Evolutionary conservation across 2,888 invertebrate species (phyloP), one percentile per base, ranked within the genome.

Genomic region (Conus canariensis): DNA sequence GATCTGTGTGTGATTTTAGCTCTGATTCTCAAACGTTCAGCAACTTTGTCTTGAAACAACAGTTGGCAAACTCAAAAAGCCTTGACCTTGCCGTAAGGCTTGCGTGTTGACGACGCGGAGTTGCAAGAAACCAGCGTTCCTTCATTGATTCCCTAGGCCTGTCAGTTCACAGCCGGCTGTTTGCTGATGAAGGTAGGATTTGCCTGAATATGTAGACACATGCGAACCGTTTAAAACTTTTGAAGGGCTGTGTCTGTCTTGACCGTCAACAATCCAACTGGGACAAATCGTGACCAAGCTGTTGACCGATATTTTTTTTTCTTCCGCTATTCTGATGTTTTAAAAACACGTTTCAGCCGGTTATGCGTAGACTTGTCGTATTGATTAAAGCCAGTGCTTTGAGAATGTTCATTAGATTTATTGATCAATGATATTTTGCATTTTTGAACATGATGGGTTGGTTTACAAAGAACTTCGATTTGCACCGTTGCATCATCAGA

Each of bases 41-140:
- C 10, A 64, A 64, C 12, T 64, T 64, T 64, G 64, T 64, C 64
- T 45, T 45, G 45, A 64, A 64, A 64, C 64, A 74, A 74, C 74
- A 80, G 77, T 80, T 80, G 77, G 77, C 30, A 64, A 14, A 30
- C 3, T 10, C 14, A 30, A 10, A 22, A 30, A 45, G 45, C 77
- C 77, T 80, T 80, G 77, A 80, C 77, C 77, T 80, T 64, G 64
- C 64, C 64, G 64, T 16, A 14, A 64, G 16, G 64, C 64, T 64
- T 80, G 77, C 77, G 30, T 80, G 77, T 80, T 80, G 77, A 80
- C 77, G 77, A 80, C 77, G 45, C 74, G n/a, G 74, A 80, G 25
- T 30, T 80, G 77, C 30, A 14, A 80, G 30, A 45, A 80, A 30
- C 14, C 77, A 80, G 77, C 30, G 4, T 45, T 12, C 30, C 10